Evolutionary conservation across 2,113 vertebrate genomes (phyloP).

Genomic region (Martes martes): DNA sequence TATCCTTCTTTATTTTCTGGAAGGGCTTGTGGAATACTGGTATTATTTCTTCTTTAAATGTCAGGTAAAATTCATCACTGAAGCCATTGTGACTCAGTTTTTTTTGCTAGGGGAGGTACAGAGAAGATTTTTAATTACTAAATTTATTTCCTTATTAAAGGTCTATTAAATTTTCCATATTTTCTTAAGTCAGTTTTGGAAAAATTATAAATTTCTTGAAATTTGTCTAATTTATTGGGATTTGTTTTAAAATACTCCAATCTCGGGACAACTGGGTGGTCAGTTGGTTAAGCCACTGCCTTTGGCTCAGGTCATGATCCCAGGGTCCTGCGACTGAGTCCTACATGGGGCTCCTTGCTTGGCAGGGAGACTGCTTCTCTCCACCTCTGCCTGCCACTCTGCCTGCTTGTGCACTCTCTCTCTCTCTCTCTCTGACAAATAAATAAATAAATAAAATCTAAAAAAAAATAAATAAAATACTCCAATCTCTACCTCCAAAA

Average conservation of each 20-base stretch:
- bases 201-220: not conserved
- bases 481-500: not conserved
- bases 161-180: not conserved
- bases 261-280: no score
- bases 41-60: not conserved
- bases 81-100: not conserved
- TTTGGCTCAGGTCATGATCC: no score
- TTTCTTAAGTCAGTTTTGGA: not conserved
- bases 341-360: no score
- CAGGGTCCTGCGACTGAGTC: no score
- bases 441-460: no score
- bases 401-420: no score
- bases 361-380: no score
- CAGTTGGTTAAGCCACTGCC: no score
- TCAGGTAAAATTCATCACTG: not conserved
- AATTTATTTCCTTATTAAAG: not conserved
- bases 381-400: no score
- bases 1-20: not conserved
- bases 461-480: not conserved
- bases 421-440: no score
- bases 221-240: not conserved
- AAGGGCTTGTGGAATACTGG: not conserved
- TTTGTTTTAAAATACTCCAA: not conserved
- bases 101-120: not conserved
- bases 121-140: not conserved